Evolutionary conservation across 2,888 invertebrate genomes (phyloP), one percentile per base, ranked within the genome.

Genomic region (Mythimna loreyi): DNA sequence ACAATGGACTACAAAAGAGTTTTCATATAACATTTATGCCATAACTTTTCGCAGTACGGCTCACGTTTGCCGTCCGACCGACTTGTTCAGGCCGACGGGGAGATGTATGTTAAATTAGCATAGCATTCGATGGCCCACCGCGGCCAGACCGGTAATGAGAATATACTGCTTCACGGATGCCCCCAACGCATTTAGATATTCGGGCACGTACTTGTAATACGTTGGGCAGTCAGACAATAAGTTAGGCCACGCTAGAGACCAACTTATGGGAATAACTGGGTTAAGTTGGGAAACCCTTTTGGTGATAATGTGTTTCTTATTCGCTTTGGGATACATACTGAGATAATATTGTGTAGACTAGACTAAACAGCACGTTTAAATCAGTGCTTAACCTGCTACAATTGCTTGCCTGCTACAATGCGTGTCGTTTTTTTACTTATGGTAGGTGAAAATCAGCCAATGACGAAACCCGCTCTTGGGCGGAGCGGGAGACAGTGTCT

Each of bases 101-200:
- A 86, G 86, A 86, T 85, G 85, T 90, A 85, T 85, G 90, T 89
- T 87, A 90, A 90, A 93, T 93, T 93, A 93, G 91, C 91, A 92
- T 92, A 93, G 90, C 90, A 92, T 92, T 91, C 90, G 89, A 91
- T 87, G 82, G 84, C 83, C 82, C 87, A 84, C 83, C 87, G 81
- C 86, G 85, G 82, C 77, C 77, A 77, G 80, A 79, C 75, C 72
- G 61, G 83, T 92, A 93, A 93, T 91, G 89, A 90, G 88, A 91
- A 92, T 92, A 91, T 92, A 92, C 90, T 84, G 87, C 87, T 86
- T 85, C 86, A 82, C 85, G 80, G 81, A 77, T 81, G 76, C 81
- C 72, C 77, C 72, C 80, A 78, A 85, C 82, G 81, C 84, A 82
- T 87, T 85, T 72, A 81, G 81, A 85, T 83, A 83, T 87, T 86